Conservation (phyloP, 1,140 invertebrate genomes). For the Alviniconcha marisindica region DNA sequence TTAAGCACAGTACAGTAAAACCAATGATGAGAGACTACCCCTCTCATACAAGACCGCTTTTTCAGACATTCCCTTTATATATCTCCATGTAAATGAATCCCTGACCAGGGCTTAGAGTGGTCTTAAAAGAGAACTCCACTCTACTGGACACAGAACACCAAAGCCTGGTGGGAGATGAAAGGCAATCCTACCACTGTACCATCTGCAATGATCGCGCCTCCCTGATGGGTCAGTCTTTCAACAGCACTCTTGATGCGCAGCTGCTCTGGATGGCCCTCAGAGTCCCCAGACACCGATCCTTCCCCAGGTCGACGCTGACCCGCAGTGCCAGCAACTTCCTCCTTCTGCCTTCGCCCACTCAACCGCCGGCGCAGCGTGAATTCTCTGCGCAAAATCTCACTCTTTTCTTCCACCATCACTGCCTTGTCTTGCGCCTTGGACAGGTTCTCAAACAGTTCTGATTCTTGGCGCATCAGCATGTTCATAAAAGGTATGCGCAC, state of each 20-base stretch:
- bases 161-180: not conserved
- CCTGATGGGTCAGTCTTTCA: not conserved
- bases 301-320: not conserved
- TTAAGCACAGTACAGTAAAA: too few species aligned
- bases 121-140: too few species aligned
- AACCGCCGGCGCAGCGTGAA: not conserved
- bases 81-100: too few species aligned
- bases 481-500: not conserved
- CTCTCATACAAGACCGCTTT: too few species aligned
- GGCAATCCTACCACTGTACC: not conserved
- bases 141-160: too few species aligned
- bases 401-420: too few species aligned
- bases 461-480: not conserved
- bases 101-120: too few species aligned
- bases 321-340: not conserved
- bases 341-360: not conserved
- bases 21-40: too few species aligned
- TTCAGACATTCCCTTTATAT: too few species aligned
- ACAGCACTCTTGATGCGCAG: conserved; percentile 13
- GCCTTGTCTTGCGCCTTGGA: not conserved
- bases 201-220: not conserved
- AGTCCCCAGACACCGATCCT: not conserved
- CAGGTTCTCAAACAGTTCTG: not conserved
- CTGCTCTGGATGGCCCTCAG: not conserved
- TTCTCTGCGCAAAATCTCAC: not conserved